Conservation (phyloP, 2,797 vertebrate species). For the Gephyroberyx darwinii region DNA sequence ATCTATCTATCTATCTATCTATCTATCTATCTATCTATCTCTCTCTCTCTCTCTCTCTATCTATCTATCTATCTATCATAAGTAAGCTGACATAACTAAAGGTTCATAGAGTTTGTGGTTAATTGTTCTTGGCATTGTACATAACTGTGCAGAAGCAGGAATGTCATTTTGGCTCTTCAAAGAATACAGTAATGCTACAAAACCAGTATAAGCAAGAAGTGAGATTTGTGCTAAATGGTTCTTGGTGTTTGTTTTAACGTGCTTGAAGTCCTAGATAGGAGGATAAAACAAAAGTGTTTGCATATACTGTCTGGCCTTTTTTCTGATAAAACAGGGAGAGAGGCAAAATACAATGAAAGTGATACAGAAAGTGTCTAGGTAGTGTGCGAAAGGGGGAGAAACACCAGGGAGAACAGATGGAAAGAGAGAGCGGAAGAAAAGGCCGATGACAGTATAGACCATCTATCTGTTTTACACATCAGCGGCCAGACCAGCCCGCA, state of each 20-base stretch:
- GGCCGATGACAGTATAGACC: conserved; percentile 28
- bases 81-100: too few species aligned
- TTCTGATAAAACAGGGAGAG: conserved; percentile 10
- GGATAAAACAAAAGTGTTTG: conserved; percentile 1
- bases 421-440: conserved; percentile 46
- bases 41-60: too few species aligned
- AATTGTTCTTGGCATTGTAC: not conserved
- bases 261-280: not conserved
- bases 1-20: conserved; percentile 14
- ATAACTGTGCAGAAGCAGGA: not conserved
- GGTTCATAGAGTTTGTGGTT: too few species aligned
- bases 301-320: not conserved
- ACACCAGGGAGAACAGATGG: conserved; percentile 37
- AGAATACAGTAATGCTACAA: not conserved
- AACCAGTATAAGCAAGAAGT: not conserved
- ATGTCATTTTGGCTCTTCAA: not conserved
- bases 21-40: not conserved
- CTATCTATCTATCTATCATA: too few species aligned
- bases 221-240: not conserved
- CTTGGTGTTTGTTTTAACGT: not conserved
- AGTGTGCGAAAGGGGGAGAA: conserved; percentile 18
- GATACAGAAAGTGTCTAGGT: conserved; percentile 4
- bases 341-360: not conserved
- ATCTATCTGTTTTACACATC: conserved; percentile 73
- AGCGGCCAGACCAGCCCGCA: conserved; percentile 43